Conservation (phyloP, 2,888 invertebrate species). For the Steinernema hermaphroditum region DNA sequence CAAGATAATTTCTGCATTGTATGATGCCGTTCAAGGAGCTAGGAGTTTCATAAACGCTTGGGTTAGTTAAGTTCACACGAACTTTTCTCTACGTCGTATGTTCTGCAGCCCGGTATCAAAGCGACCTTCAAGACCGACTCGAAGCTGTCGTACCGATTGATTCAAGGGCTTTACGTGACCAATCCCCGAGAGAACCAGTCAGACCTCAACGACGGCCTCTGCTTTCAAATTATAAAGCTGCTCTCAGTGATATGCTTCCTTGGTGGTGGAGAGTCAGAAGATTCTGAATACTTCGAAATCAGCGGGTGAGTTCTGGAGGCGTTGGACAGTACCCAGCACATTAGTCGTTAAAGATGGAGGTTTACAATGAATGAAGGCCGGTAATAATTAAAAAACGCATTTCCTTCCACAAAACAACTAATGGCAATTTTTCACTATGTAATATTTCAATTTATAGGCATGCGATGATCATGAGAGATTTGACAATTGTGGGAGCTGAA, state of each 20-base stretch:
- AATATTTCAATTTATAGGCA: background rate
- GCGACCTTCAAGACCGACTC: slow-evolving; percentile 3
- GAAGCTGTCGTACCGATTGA: slow-evolving; percentile 7
- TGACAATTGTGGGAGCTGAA: background rate
- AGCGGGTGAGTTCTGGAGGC: background rate
- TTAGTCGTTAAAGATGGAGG: no score
- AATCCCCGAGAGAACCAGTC: background rate
- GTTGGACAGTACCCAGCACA: no score
- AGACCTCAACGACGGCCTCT: slow-evolving; percentile 9
- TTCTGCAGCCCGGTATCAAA: slow-evolving; percentile 5
- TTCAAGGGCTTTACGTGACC: background rate
- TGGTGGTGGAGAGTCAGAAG: background rate
- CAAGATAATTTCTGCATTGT: background rate
- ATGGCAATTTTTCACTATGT: no score
- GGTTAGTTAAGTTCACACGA: background rate
- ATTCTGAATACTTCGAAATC: background rate
- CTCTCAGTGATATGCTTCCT: slow-evolving; percentile 11
- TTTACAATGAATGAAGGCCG: no score
- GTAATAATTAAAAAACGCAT: no score
- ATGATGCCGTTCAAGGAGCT: slow-evolving; percentile 4
- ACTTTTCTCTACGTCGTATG: no score
- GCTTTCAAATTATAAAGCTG: slow-evolving; percentile 2
- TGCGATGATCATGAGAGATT: slow-evolving; percentile 7
- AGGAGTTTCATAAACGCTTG: slow-evolving; percentile 5
- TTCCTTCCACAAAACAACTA: no score